A percentile compares a stretch with the other conserved stretches of the same genome.
These are phyloP conservation scores for Dendrocopos noguchii DNA, from an alignment of 2,113 vertebrate species.

Conservation along the genomic window DNA sequence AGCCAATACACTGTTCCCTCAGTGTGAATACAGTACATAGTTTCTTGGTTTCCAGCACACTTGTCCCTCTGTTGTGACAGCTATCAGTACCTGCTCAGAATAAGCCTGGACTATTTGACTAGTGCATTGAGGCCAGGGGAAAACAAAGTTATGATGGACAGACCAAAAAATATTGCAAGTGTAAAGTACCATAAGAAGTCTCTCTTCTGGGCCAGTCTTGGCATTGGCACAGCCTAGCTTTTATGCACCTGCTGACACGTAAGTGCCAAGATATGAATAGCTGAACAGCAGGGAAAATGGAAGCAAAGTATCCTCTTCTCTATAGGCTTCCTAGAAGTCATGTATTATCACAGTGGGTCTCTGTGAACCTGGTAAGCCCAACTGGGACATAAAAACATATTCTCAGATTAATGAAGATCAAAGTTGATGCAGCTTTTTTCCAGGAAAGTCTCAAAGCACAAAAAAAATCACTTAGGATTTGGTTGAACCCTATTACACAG, in stretches of 20 bases:
- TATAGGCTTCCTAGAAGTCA: conserved; percentile 47
- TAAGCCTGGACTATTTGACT: conserved; percentile 54
- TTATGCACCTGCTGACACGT: conserved; percentile 8
- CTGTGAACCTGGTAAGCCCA: conserved; percentile 7
- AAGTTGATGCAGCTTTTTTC: neutral
- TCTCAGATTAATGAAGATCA: neutral
- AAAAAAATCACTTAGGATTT: neutral
- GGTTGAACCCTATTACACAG: neutral
- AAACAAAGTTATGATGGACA: conserved; percentile 46
- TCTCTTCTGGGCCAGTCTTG: conserved; percentile 22
- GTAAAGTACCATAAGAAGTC: conserved; percentile 28
- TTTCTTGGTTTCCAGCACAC: conserved; percentile 49
- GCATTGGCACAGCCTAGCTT: neutral
- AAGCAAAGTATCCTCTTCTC: conserved; percentile 25
- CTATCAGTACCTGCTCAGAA: conserved; percentile 52
- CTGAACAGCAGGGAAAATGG: conserved; percentile 51
- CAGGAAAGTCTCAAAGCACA: neutral
- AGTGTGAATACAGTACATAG: conserved; percentile 48
- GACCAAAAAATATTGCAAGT: neutral
- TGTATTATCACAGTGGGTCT: conserved; percentile 24
- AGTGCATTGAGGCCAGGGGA: conserved; percentile 2
- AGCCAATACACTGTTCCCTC: conserved; percentile 33
- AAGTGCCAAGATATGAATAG: conserved; percentile 54
- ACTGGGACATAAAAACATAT: neutral
- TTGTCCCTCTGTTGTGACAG: conserved; percentile 50